Conservation (phyloP, 2,888 invertebrate species). For the Drosophila tanythrix region DNA sequence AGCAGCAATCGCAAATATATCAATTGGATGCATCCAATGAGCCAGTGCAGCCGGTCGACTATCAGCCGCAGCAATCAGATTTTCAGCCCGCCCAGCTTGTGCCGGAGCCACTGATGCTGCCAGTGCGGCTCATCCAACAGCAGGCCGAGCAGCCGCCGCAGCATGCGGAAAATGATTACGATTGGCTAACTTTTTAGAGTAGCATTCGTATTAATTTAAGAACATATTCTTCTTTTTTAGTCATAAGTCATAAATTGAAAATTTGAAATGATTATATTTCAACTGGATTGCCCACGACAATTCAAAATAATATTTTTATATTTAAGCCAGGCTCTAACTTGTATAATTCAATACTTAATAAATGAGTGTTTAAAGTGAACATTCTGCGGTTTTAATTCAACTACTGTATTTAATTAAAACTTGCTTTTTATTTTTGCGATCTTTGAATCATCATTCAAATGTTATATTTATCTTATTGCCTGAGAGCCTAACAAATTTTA, state of each 20-base stretch:
- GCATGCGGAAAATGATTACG: slow-evolving; percentile 74
- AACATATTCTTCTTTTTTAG: background rate
- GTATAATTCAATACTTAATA: slow-evolving; percentile 8
- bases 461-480: background rate
- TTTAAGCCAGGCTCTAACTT: background rate
- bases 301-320: background rate
- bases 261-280: background rate
- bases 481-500: background rate
- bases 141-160: slow-evolving; percentile 49
- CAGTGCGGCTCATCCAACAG: slow-evolving; percentile 29
- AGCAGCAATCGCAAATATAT: slow-evolving; percentile 57
- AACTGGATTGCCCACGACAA: slow-evolving; percentile 5
- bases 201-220: slow-evolving; percentile 5
- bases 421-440: background rate
- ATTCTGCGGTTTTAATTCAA: background rate
- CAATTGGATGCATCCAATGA: slow-evolving; percentile 60
- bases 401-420: background rate
- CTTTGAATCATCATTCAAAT: background rate
- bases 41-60: slow-evolving; percentile 44
- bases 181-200: slow-evolving; percentile 77
- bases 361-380: slow-evolving; percentile 9
- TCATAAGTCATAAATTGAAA: background rate
- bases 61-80: slow-evolving; percentile 38
- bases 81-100: slow-evolving; percentile 33
- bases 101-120: slow-evolving; percentile 19